Evolutionary conservation across 2,888 invertebrate genomes (phyloP), one percentile per base, ranked within the genome.

Genomic region (Diadegma fenestrale): DNA sequence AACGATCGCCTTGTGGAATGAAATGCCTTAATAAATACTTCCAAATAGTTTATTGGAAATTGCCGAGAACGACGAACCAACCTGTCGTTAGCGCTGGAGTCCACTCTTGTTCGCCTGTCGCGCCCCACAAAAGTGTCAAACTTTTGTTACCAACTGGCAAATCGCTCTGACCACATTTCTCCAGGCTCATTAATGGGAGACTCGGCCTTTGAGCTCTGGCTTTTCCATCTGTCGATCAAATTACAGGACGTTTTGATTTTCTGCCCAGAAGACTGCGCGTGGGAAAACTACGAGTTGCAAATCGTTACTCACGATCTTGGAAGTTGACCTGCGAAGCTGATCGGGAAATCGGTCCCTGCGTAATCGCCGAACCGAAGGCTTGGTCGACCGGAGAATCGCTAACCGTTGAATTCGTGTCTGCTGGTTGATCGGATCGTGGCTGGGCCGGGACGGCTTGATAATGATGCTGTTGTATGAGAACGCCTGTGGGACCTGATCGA

Each of bases 71-170:
- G 45, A 66, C 33, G 77, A 80, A 61, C 83, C 90, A 94, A 98
- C 99, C 99, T 94, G 99, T 99, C 3, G 98, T 99, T 83, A 99
- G 95, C 41, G 98, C 98, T 0, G 99, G 98, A 2, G 98, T 98
- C 99, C 99, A 99, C 93, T 99, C 98, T 93, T 99, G 99, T 93
- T 99, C 99, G 51, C 99, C 99, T 0, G 99, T 99, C 4, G 98
- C 98, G 33, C 99, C 99, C 98, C 99, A 99, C 68, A 98, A 95
- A 45, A 97, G 94, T 0, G 97, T 97, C 72, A 97, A 95, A 89
- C 95, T 95, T 90, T 95, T 95, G 85, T 92, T 94, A n/a, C 89
- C 89, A 33, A 89, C 84, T 54, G 88, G 87, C 76, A 87, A 87
- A 30, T 87, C 85, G 26, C 88, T 85, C 87, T 92, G 87, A 84